Base-by-base conservation (phyloP, 2,888 invertebrate species). In the Apotomis betuletana region DNA sequence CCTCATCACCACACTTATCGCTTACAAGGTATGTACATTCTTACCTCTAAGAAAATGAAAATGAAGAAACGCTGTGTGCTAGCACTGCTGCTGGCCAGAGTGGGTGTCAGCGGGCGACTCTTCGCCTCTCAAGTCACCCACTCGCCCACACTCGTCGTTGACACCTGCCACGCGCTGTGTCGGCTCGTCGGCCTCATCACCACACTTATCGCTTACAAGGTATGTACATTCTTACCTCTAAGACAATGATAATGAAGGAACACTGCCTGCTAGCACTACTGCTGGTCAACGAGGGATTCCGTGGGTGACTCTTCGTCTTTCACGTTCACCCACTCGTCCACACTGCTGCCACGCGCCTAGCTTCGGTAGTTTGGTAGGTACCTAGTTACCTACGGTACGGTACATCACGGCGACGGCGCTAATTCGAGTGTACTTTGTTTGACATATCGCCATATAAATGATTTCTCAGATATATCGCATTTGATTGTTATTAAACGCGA, bases 151-250 rank as follows among this genome's bases (percentile, higher is more conserved):
- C 94, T 99, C 10, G 95, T 98, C 62, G 97, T 98, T 79, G 98
- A 98, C 87, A 96, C 98, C 9, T 99, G 98, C 91, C 98, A 99
- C 90, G 97, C 98, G 94, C 95, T 99, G 65, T 98, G 98, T 84
- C 96, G 49, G 9, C 49, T 49, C 49, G 49, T 49, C 41, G 5
- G 41, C 41, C 41, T 41, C 5, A 6, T 41, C 41, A 41, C 41
- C 41, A 41, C 5, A 41, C 41, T 41, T 6, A 3, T 92, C 46
- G 86, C 92, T 6, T 93, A 88, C 76, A 92, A 90, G 89, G 93
- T 92, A 69, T 70, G 52, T 12, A 9, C 8, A 41, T 41, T 41
- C 41, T 6, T 41, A 27, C 27, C 27, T 27, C 27, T 27, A 27
- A 27, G 5, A 5, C 5, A 6, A 49, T 49, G 5, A 49, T 49